Percentiles rank a stretch among this genome's conserved stretches.
phyloP scores from a whole-genome alignment of 2,888 invertebrate species.

The Orchesella flavescens region DNA sequence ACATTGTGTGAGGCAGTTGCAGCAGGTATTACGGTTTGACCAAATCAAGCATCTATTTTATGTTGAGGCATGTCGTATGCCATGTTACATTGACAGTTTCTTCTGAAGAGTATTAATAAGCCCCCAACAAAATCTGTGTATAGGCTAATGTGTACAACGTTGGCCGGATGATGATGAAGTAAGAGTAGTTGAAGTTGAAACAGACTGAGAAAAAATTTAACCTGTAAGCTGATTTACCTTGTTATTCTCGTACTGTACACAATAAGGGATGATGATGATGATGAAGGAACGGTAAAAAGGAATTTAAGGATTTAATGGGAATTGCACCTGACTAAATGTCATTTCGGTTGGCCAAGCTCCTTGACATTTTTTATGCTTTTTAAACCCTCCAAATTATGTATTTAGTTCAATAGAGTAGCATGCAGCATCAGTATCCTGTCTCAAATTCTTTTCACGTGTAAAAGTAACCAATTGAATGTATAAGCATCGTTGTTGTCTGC shows the following conservation, averaged over 20 bases:
- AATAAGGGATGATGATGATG: background rate
- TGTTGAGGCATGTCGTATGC: background rate
- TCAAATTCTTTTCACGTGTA: background rate
- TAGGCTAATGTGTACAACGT: too few species aligned
- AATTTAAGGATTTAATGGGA: background rate
- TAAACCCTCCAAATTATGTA: slow-evolving; percentile 30
- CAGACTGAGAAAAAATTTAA: too few species aligned
- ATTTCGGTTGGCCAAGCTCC: slow-evolving; percentile 14
- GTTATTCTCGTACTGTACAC: too few species aligned
- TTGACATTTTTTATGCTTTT: slow-evolving; percentile 18
- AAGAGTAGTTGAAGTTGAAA: too few species aligned
- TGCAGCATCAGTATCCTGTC: slow-evolving; percentile 8
- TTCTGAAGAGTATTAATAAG: too few species aligned
- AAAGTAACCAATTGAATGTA: too few species aligned
- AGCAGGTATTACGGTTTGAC: slow-evolving; percentile 24
- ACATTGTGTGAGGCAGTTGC: background rate
- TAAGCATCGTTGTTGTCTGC: too few species aligned
- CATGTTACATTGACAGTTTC: too few species aligned
- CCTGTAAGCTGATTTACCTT: too few species aligned
- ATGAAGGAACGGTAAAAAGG: background rate
- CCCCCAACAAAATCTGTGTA: too few species aligned
- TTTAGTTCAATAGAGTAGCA: slow-evolving; percentile 30
- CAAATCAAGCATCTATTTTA: too few species aligned
- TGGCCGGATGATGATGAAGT: too few species aligned
- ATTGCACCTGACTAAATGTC: background rate